Conservation (phyloP, 2,113 vertebrate species). For the Salvator merianae region DNA sequence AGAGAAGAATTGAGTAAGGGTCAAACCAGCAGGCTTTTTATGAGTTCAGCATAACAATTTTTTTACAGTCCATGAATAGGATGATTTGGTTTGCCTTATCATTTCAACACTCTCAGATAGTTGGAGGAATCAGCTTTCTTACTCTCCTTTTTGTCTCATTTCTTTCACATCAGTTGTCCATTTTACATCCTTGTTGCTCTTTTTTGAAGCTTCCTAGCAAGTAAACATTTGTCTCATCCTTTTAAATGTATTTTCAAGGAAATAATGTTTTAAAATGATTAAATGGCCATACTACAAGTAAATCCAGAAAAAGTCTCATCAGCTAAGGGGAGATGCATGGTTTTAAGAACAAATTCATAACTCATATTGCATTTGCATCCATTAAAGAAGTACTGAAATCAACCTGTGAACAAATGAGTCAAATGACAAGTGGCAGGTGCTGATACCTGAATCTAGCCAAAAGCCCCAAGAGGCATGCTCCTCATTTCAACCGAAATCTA, state of each 20-base stretch:
- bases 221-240: not conserved
- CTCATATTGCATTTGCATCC: not conserved
- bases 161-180: not conserved
- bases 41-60: no score
- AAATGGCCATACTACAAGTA: not conserved
- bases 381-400: conserved; percentile 3
- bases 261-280: not conserved
- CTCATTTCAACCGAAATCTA: conserved; percentile 9
- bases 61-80: no score
- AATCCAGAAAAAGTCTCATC: not conserved
- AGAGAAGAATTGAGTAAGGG: no score
- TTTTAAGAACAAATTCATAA: conserved; percentile 1
- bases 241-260: not conserved
- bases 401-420: not conserved
- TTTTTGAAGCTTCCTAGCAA: not conserved
- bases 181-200: not conserved
- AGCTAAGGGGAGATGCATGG: not conserved
- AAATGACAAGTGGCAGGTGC: conserved; percentile 8
- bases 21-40: not conserved
- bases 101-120: no score
- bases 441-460: conserved; percentile 11
- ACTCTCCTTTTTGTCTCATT: not conserved
- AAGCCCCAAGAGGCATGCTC: conserved; percentile 8
- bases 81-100: not conserved
- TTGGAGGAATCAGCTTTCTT: no score